Evolutionary conservation across 2,113 vertebrate species (phyloP), one percentile per base, ranked within the genome.

Genomic region (Vireo altiloquus): DNA sequence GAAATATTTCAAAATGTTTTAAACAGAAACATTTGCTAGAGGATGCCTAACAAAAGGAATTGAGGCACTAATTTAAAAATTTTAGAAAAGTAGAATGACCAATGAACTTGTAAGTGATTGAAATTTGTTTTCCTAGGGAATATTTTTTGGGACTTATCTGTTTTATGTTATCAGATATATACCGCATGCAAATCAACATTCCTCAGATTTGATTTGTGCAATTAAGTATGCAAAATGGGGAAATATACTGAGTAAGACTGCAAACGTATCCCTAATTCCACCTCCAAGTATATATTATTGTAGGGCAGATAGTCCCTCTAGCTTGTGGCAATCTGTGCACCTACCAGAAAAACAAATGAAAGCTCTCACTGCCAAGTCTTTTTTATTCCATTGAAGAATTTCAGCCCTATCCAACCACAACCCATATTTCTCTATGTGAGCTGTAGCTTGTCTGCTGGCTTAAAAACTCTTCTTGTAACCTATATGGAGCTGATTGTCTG

Each of bases 1-100:
- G 82, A 95, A 92, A 92, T 49, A 7, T 96, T 96, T 97, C 70
- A 94, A 95, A 79, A 91, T 78, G 17, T 72, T 86, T 95, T 87
- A 22, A 75, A 75, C 22, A 72, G 64, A 83, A 89, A 83, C 23
- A 86, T 69, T 91, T 95, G 44, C 46, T 68, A 82, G 8, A 22
- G 7, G 80, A 82, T 89, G 17, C 2, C 87, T 77, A 93, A 77
- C 52, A 85, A 70, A 83, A 17, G 8, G 6, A 81, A 57, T 6
- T 7, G 11, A 66, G 15, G 4, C 7, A 66, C 10, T 54, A 24
- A 76, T 80, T 81, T 74, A 15, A 80, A 94, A 54, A 56, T 63
- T 78, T 74, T 77, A 83, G n/a, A 31, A 28, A 71, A 96, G 79
- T 31, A 72, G 33, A 89, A 91, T 78, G 76, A 75, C 40, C 11